Conservation (phyloP, 2,888 invertebrate species). For the Callyntrura sp. region DNA sequence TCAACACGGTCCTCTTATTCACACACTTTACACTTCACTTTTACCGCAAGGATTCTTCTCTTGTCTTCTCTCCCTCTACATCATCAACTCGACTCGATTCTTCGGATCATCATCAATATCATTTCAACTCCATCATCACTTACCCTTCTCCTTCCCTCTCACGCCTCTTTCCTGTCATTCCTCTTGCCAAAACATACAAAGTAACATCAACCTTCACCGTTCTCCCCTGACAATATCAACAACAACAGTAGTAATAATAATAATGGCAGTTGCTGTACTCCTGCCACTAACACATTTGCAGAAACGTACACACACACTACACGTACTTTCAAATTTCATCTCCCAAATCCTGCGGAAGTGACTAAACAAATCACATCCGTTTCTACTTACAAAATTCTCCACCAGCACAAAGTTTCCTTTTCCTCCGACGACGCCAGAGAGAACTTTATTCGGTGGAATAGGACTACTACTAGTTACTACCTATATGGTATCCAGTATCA, state of each 20-base stretch:
- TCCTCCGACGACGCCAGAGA: too few relatives aligned
- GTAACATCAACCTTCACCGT: conserved; percentile 28
- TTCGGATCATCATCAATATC: conserved; percentile 51
- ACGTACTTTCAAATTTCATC: conserved; percentile 8
- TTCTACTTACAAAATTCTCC: conserved; percentile 45
- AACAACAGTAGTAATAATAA: conserved; percentile 12
- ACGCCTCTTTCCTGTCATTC: conserved; percentile 30
- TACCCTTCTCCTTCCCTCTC: conserved; percentile 31
- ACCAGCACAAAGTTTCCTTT: conserved; percentile 9
- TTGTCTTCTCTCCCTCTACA: conserved; percentile 7
- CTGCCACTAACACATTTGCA: conserved; percentile 8
- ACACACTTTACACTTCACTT: conserved; percentile 58
- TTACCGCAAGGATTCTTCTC: conserved; percentile 23
- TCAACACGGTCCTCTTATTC: conserved; percentile 1
- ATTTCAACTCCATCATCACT: conserved; percentile 58
- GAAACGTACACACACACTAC: neutral
- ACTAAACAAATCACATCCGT: conserved; percentile 51
- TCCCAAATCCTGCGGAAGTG: neutral
- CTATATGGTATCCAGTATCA: neutral
- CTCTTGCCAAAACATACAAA: conserved; percentile 43
- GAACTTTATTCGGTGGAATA: too few relatives aligned
- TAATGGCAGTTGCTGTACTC: neutral
- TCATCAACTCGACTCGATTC: conserved; percentile 4
- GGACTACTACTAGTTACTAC: too few relatives aligned
- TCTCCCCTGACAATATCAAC: conserved; percentile 47